Evolutionary conservation across 2,797 vertebrate species (phyloP), one percentile per base, ranked within the genome.

Genomic region (Valencia hispanica): DNA sequence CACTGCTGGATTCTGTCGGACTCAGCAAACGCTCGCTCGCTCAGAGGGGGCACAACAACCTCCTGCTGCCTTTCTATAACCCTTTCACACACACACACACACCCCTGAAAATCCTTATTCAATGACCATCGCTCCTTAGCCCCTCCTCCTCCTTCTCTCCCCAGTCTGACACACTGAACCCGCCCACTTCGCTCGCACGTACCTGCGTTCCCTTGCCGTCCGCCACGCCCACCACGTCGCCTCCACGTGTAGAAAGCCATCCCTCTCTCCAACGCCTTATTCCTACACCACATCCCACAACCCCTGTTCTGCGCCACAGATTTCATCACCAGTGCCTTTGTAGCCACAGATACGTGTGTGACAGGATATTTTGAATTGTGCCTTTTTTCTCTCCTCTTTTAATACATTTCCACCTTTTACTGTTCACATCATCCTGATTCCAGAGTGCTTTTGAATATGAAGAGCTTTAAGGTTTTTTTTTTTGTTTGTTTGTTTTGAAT

Each of bases 111-210:
- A 65, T 36, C 18, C 32, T 36, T 7, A 63, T 63, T 36, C 32
- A 84, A 79, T 85, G 66, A 75, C 78, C 32, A 6, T 70, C 59
- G 6, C 70, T 57, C 75, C 0, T 1, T 30, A 20, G 12, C n/a
- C 68, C 7, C 45, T 51, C 18, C 47, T 51, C 18, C 47, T 11
- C 53, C 73, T 39, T 3, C 69, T 39, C 72, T 39, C 85, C 87
- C 70, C 91, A 87, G 92, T 94, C 92, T 88, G 79, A 93, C 91
- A 93, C 93, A 93, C 91, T 93, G 93, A 93, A 90, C 91, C 89
- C 70, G 86, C 89, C 41, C 87, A 83, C 89, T 70, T 72, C 80
- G 84, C 88, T 89, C 87, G 90, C 86, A 90, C 85, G 86, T 72
- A 86, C 85, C 82, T 80, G 72, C 82, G 3, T 61, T 75, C 22